Conservation (phyloP, 1,140 invertebrate species). For the Zaprionus davidi region DNA sequence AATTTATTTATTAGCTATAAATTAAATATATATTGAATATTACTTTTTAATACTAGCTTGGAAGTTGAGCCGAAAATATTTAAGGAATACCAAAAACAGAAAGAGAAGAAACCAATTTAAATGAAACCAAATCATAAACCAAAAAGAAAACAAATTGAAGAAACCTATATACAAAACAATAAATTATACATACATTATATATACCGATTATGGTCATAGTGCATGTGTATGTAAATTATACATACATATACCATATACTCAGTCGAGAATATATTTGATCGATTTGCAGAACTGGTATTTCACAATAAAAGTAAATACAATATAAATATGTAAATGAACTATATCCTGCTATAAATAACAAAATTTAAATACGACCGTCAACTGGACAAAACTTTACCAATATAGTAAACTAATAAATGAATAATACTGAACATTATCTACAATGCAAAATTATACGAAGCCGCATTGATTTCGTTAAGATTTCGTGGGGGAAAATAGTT, state of each 20-base stretch:
- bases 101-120: constrained; percentile 33
- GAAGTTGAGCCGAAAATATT: constrained; percentile 57
- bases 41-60: constrained; percentile 76
- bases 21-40: constrained; percentile 68
- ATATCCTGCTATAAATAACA: constrained; percentile 76
- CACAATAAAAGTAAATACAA: constrained; percentile 47
- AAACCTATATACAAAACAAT: constrained; percentile 33
- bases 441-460: constrained; percentile 18
- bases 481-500: constrained; percentile 13
- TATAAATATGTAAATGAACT: constrained; percentile 55
- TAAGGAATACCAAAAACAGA: constrained; percentile 47
- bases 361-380: constrained; percentile 73
- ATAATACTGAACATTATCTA: constrained; percentile 36
- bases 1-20: constrained; percentile 78
- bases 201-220: constrained; percentile 24
- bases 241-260: constrained; percentile 51
- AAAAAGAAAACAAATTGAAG: constrained; percentile 30
- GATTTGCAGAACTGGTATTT: constrained; percentile 79
- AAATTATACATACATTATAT: constrained; percentile 36
- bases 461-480: neutral
- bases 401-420: constrained; percentile 34
- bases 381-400: constrained; percentile 43
- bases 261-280: constrained; percentile 57
- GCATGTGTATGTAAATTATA: constrained; percentile 40
- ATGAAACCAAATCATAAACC: constrained; percentile 17